phyloP scores from a whole-genome alignment of 2,888 invertebrate genomes.

The Anagyrus pseudococci region DNA sequence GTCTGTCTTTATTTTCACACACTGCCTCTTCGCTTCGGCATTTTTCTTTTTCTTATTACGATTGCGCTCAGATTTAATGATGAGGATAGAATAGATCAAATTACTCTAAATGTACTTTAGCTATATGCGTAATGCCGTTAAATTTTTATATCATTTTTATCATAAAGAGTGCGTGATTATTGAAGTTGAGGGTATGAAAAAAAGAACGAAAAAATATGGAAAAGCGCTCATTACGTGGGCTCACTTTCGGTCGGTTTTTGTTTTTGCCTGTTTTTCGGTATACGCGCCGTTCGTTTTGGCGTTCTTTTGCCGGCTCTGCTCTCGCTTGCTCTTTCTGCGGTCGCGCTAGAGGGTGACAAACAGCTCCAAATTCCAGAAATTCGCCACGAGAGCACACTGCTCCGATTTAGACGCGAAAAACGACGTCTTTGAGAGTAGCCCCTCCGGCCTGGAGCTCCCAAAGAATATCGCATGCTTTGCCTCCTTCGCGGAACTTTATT shows the following conservation, averaged over 20 bases:
- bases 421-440: constrained; percentile 17
- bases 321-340: not conserved
- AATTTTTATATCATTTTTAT: no score
- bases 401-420: constrained; percentile 29
- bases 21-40: not conserved
- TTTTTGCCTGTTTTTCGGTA: not conserved
- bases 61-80: not conserved
- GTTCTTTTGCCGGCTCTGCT: constrained; percentile 11
- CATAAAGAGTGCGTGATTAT: no score
- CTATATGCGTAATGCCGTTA: no score
- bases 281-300: not conserved
- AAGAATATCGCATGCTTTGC: no score
- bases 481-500: no score
- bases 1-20: not conserved
- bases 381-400: constrained; percentile 40
- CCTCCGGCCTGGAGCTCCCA: no score
- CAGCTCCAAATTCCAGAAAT: constrained; percentile 44
- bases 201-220: no score
- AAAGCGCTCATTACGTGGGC: no score
- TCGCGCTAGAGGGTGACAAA: constrained; percentile 42
- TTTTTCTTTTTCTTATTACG: constrained; percentile 6
- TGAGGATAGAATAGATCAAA: no score
- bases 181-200: no score
- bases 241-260: no score
- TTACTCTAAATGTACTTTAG: no score